A percentile compares a stretch with the other conserved stretches of the same genome.
Conservation (phyloP, 2,888 invertebrate genomes). For the Synergus umbraculus region DNA sequence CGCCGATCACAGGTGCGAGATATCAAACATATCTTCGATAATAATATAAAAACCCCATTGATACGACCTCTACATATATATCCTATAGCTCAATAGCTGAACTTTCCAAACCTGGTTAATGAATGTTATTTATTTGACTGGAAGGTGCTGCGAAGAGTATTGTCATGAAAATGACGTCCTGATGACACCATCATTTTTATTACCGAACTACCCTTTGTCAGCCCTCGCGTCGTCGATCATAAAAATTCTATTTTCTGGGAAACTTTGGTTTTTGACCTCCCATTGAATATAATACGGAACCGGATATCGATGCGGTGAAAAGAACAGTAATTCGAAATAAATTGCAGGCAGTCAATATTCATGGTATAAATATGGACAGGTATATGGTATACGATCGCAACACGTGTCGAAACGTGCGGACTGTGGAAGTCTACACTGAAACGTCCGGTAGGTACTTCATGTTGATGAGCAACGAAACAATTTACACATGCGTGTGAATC, state of each 20-base stretch:
- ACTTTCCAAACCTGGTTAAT: neutral
- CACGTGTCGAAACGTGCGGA: slow-evolving; percentile 51
- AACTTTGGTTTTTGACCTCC: neutral
- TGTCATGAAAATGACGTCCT: neutral
- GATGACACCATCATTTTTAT: neutral
- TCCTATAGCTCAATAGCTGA: neutral
- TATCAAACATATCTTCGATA: slow-evolving; percentile 36
- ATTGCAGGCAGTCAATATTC: slow-evolving; percentile 48
- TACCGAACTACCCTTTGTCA: neutral
- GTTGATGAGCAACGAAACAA: slow-evolving; percentile 48
- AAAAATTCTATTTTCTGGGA: neutral
- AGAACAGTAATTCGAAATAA: slow-evolving; percentile 57
- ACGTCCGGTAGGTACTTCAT: slow-evolving; percentile 51
- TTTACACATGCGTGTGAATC: slow-evolving; percentile 48
- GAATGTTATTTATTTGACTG: neutral
- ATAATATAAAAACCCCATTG: neutral
- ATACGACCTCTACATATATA: neutral
- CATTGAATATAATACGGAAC: neutral
- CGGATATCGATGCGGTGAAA: neutral
- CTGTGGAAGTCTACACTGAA: slow-evolving; percentile 50
- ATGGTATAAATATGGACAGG: slow-evolving; percentile 47
- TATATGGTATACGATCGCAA: slow-evolving; percentile 36
- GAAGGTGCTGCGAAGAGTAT: neutral
- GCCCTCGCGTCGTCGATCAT: neutral
- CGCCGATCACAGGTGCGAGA: slow-evolving; percentile 52